Base-by-base conservation (phyloP, 92 coral and sea anemone genomes). In the Palythoa grandis region DNA sequence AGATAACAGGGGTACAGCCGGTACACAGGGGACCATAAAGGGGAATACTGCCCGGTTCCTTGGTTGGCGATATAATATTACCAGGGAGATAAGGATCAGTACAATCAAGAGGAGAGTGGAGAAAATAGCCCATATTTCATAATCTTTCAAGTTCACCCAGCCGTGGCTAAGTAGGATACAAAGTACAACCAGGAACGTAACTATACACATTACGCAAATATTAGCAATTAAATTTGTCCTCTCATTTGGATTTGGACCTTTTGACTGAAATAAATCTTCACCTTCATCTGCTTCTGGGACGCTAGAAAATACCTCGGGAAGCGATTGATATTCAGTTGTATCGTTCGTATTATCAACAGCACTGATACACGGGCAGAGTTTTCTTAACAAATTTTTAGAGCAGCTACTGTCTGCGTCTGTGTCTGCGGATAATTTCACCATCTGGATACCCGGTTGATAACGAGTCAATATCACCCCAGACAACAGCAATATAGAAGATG, bases 1-100 rank as follows among this genome's bases (percentile, higher is more conserved):
- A 76, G 96, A 91, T 20, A 87, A 63, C n/a, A 95, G 71, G 23
- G 99, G 99, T 47, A 96, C 87, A 23, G 87, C 43, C 16, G 96
- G 96, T 3, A 89, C 93, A 22, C 79, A 76, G 2, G 98, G 99
- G 13, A 95, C 95, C 95, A 93, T 96, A 88, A 88, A 96, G 22
- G 93, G 87, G 76, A 95, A 88, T 71, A 83, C 82, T 2, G 88
- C 96, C 52, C 79, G 52, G 89, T 92, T 93, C 83, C 89, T 86
- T n/a, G 99, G 99, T 65, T 93, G 94, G 16, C 39, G 65, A 24
- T 67, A 82, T 0, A 96, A 89, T 9, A 88, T 84, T 8, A 85
- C 87, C 52, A 92, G 54, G n/a, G 94, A 86, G 19, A 90, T 70
- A 0, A 93, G 43, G 7, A 91, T 86, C 43, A 86, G 48, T 23